Base-by-base conservation (phyloP, 2,113 vertebrate species). In the Aythya baeri region DNA sequence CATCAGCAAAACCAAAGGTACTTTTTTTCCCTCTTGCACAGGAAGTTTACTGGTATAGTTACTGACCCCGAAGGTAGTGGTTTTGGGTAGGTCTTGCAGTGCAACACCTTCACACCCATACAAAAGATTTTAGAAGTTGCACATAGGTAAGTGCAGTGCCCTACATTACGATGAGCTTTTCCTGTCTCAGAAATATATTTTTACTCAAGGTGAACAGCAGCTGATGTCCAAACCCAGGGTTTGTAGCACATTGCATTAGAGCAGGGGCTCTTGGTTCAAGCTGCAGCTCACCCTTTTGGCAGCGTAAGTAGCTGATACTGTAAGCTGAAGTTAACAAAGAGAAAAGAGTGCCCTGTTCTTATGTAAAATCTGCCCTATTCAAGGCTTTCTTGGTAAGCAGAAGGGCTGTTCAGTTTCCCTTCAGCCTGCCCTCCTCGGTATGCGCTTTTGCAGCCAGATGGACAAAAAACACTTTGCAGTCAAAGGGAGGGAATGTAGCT, bases 371-470 rank as follows among this genome's bases (percentile, higher is more conserved):
- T 72, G 75, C 79, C 63, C 36, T 41, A 5, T 65, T 77, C 54
- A 46, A 88, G 36, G 57, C 61, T 76, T 5, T 29, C 66, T 81
- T 59, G 84, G 57, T 94, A 73, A 93, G 93, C 85, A 83, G 61
- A 78, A 78, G 32, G 65, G 85, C 73, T 88, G 52, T 20, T 68
- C n/a, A 12, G 14, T 81, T 76, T 65, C 65, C 81, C 71, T 50
- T 27, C 61, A 86, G 68, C 62, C 92, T 93, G 52, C 78, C 75
- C 66, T 92, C 83, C 61, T 73, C 54, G 63, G 94, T 94, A 92
- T 89, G 92, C 73, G 59, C 38, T 50, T 70, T 59, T 93, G 89
- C 73, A 93, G 95, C 77, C 96, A 95, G 92, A 84, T 62, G 72
- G 67, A 89, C 76, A 70, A 77, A 92, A 89, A 83, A 18, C 3